These are phyloP conservation scores for Clarias platycephalus DNA, from an alignment of 2,797 vertebrate species.

Conservation along the genomic window DNA sequence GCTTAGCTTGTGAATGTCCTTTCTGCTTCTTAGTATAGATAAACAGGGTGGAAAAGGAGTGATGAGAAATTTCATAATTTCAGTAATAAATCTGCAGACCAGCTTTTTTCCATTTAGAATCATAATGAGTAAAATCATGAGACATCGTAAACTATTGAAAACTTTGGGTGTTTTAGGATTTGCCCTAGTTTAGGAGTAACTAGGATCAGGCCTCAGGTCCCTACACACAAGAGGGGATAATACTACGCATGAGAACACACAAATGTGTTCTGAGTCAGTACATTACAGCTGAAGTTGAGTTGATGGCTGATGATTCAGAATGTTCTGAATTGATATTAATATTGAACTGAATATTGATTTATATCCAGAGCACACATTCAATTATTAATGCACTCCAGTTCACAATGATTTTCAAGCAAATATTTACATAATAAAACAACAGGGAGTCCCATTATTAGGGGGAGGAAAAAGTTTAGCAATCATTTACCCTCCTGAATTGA, in stretches of 20 bases:
- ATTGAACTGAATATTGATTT: not conserved
- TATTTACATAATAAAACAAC: not conserved
- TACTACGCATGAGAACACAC: not conserved
- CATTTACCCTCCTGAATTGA: not conserved
- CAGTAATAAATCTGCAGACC: slow-evolving; percentile 1
- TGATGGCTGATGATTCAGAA: not conserved
- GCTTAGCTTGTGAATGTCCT: slow-evolving; percentile 57
- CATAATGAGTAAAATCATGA: not conserved
- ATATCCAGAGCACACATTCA: not conserved
- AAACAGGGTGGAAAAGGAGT: slow-evolving; percentile 57
- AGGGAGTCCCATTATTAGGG: not conserved
- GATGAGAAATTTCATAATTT: not conserved
- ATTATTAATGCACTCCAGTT: not conserved
- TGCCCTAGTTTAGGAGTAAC: not conserved
- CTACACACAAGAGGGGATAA: too few species aligned
- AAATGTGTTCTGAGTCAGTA: not conserved
- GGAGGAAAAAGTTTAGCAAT: not conserved
- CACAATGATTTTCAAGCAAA: not conserved
- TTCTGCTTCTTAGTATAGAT: slow-evolving; percentile 45
- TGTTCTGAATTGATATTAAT: not conserved
- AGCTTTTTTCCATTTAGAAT: not conserved
- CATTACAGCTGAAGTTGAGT: not conserved
- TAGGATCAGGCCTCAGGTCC: too few species aligned
- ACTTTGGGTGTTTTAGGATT: not conserved
- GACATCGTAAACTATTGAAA: not conserved